Base-by-base conservation (phyloP, 1,140 invertebrate genomes). In the Hylaeus volcanicus region DNA sequence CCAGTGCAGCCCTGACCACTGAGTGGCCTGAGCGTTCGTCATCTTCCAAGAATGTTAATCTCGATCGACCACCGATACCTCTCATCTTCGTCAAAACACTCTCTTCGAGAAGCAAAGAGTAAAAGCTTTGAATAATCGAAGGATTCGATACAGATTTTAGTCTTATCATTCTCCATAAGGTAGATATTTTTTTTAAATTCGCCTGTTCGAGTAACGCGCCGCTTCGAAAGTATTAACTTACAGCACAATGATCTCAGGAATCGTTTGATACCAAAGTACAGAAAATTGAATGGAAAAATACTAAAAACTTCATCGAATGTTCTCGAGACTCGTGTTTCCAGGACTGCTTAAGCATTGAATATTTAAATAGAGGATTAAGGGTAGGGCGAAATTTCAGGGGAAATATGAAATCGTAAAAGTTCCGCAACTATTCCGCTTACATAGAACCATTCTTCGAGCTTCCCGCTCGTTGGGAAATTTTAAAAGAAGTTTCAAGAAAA, bases 31-130 rank as follows among this genome's bases (percentile, higher is more conserved):
- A 3, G 51, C 37, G 15, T 51, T 63, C 72, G 45, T 76, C 55
- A 74, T 76, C 55, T 45, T 53, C 5, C 11, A 72, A 48, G 68
- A 72, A 78, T 72, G 75, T 63, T 71, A 64, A 74, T 79, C 61
- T 6, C 51, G 39, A 8, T 37, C n/a, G 15, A 9, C 15, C 15
- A 66, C 63, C 14, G 69, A 37, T 15, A 11, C 48, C 41, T 48
- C 43, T 45, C 6, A 8, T 51, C 51, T 2, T 53, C n/a, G n/a
- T 69, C 51, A 5, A 69, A 26, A 8, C n/a, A 5, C n/a, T 41
- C 37, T 3, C n/a, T 43, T 45, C n/a, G 3, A 2, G 41, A 9
- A 51, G 9, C 51, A 9, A 51, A 8, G 2, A 45, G 43, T 1
- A 45, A 45, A 45, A 45, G 3, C 43, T 5, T 45, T 5, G 43